Conservation (phyloP, 2,888 invertebrate species). For the Dichetophora obliterata region DNA sequence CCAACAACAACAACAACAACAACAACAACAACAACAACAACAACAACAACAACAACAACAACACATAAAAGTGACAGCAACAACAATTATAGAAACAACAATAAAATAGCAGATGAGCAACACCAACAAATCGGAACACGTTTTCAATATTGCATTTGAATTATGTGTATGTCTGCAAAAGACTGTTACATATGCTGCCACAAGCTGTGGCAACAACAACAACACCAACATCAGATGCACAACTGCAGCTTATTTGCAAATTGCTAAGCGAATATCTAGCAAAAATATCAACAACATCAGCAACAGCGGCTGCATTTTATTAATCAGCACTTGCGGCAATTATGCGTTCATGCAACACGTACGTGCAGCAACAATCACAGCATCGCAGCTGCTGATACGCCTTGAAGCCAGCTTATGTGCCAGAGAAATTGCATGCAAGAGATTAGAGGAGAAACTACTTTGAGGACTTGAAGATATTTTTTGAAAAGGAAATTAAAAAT, state of each 20-base stretch:
- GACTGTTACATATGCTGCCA: slow-evolving; percentile 13
- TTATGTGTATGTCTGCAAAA: slow-evolving; percentile 28
- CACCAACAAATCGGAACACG: slow-evolving; percentile 30
- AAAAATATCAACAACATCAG: slow-evolving; percentile 1
- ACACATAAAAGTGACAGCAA: not conserved
- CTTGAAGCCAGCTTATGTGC: not conserved
- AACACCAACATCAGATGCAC: not conserved
- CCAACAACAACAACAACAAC: not conserved
- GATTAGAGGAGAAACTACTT: not conserved
- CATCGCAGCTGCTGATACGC: not conserved
- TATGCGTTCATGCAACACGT: not conserved
- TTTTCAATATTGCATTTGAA: slow-evolving; percentile 26
- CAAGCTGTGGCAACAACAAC: not conserved
- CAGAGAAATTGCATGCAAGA: not conserved
- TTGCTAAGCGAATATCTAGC: not conserved
- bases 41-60: not conserved
- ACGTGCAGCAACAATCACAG: not conserved
- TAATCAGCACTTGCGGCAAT: slow-evolving; percentile 8
- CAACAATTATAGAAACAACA: no score
- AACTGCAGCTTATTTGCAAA: not conserved
- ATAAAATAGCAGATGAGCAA: not conserved
- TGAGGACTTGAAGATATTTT: not conserved
- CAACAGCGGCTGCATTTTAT: slow-evolving; percentile 16
- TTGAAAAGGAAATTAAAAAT: no score
- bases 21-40: not conserved